Conservation (phyloP, 2,888 invertebrate genomes). For the Thera obeliscata region DNA sequence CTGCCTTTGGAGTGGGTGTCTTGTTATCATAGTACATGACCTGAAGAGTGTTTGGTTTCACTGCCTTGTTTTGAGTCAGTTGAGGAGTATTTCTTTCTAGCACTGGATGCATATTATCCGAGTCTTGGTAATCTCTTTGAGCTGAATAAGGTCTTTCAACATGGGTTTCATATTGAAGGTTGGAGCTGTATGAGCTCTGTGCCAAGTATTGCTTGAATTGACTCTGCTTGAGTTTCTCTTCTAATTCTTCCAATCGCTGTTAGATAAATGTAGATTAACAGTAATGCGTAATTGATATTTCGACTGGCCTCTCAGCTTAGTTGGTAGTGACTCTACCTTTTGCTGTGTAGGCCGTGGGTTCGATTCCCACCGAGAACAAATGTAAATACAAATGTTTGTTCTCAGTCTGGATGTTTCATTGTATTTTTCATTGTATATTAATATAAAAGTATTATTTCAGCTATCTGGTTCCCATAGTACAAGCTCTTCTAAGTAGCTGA, state of each 20-base stretch:
- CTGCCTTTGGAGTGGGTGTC: constrained; percentile 46
- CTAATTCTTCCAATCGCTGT: constrained; percentile 73
- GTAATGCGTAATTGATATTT: too few relatives aligned
- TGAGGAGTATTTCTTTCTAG: constrained; percentile 49
- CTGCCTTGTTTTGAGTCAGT: constrained; percentile 50
- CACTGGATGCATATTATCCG: constrained; percentile 49
- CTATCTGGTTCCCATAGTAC: too few relatives aligned
- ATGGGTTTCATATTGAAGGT: constrained; percentile 64
- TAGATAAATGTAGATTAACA: constrained; percentile 31
- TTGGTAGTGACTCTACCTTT: too few relatives aligned
- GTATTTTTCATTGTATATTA: too few relatives aligned
- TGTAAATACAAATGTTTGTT: too few relatives aligned
- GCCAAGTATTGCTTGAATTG: constrained; percentile 76
- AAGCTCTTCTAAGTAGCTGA: too few relatives aligned
- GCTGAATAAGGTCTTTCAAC: constrained; percentile 74
- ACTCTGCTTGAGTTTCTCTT: constrained; percentile 75
- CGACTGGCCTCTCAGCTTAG: too few relatives aligned
- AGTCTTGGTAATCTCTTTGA: constrained; percentile 54
- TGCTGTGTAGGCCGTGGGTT: too few relatives aligned
- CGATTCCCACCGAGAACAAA: too few relatives aligned
- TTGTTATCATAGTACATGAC: constrained; percentile 68
- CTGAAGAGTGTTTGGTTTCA: constrained; percentile 62
- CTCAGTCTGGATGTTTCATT: too few relatives aligned
- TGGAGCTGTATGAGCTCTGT: constrained; percentile 61
- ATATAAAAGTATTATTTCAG: too few relatives aligned